phyloP scores from a whole-genome alignment of 2,113 vertebrate genomes.

The Lontra canadensis region DNA sequence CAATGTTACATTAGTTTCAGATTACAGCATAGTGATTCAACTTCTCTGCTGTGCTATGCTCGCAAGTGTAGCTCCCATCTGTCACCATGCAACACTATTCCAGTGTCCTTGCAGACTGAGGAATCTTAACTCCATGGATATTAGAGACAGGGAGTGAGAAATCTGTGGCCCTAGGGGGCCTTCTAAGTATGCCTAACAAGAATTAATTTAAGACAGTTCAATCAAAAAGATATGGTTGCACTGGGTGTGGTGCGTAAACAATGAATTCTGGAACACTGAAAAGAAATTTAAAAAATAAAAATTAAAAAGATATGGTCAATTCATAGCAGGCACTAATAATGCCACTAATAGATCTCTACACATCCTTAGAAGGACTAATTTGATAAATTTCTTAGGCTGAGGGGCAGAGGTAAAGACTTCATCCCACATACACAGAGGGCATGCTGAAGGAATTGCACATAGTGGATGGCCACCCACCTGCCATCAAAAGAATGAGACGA shows the following conservation, averaged over 20 bases:
- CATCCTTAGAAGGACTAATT: not conserved
- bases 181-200: not conserved
- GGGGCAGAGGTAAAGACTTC: not conserved
- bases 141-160: not conserved
- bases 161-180: not conserved
- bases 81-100: not conserved
- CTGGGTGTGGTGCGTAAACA: too few species aligned
- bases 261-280: too few species aligned
- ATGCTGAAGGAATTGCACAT: not conserved
- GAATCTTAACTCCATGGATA: not conserved
- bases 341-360: not conserved
- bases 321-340: not conserved
- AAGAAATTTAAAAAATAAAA: too few species aligned
- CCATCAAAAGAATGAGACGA: too few species aligned
- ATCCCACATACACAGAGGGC: not conserved
- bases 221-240: not conserved
- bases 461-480: not conserved
- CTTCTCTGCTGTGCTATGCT: not conserved
- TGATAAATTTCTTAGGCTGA: not conserved
- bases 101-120: not conserved
- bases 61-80: not conserved
- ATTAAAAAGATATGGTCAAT: not conserved
- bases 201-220: not conserved
- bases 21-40: not conserved
- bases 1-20: not conserved